Evolutionary conservation across 2,797 vertebrate genomes (phyloP), one percentile per base, ranked within the genome.

Genomic region (Ceyx erithaca): DNA sequence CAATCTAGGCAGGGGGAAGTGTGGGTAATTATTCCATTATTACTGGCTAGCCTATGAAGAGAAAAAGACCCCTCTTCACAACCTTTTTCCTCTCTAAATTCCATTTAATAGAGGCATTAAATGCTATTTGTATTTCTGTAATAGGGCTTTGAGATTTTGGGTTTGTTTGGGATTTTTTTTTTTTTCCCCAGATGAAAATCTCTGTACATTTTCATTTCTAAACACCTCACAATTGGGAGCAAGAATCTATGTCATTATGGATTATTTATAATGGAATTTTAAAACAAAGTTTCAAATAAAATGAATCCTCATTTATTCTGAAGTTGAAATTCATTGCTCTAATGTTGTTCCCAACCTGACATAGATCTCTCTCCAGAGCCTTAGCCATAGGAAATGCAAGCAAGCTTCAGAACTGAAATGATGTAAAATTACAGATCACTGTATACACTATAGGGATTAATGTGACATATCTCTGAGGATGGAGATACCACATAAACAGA

Each of bases 1-100:
- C 87, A 90, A 86, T 20, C 21, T 35, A 61, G 16, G 51, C 52
- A 89, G 41, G 20, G 69, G 18, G 41, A 88, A 91, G 77, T 67
- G 35, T 21, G 49, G n/a, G n/a, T 54, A 19, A 77, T 90, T 78
- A 85, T 92, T 92, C 64, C 46, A 33, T 82, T 90, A 82, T 73
- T 85, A 85, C 23, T 12, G 25, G 10, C 26, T 86, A 28, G 18
- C n/a, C 48, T 69, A 37, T 82, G n/a, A 91, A 85, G 31, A 79
- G 37, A 41, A 52, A 62, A 40, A 51, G 17, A 48, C 7, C 48
- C 7, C 5, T 59, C 10, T 79, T 88, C 28, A 80, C 22, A 73
- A 35, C 86, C 30, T 26, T 84, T 76, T 55, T 46, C n/a, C 4
- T 46, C 8, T 81, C 55, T 76, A 80, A 79, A 81, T 84, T 79